A percentile compares a stretch with the other conserved stretches of the same genome.
Evolutionary conservation across 2,797 vertebrate species (phyloP).

Genomic region (Coregonus sp.): DNA sequence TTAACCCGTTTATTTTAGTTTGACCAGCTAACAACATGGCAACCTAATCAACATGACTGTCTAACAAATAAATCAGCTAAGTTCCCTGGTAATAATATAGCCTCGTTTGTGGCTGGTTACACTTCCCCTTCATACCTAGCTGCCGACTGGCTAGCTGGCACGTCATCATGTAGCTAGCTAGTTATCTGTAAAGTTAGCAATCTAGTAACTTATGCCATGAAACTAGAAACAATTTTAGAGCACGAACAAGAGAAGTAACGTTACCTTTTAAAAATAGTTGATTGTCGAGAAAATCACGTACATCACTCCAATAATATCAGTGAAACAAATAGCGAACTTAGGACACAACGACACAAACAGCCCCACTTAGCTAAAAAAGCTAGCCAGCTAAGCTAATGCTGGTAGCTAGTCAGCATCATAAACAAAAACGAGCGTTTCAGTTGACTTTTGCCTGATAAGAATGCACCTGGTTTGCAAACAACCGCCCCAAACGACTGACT

Average conservation of each 20-base stretch:
- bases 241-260: background rate
- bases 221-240: background rate
- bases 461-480: slow-evolving; percentile 18
- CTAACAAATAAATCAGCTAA: background rate
- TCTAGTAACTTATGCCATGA: background rate
- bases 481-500: background rate
- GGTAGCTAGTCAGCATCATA: slow-evolving; percentile 10
- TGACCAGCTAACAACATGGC: background rate
- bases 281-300: background rate
- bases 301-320: background rate
- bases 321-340: background rate
- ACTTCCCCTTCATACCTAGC: too few relatives aligned
- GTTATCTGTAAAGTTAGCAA: background rate
- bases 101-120: too few relatives aligned
- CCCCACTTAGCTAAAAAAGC: slow-evolving; percentile 4
- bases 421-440: slow-evolving; percentile 2
- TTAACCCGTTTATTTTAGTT: background rate
- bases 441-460: slow-evolving; percentile 15
- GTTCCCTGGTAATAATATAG: too few relatives aligned
- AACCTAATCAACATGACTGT: background rate
- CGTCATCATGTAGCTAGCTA: background rate
- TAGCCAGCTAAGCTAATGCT: background rate
- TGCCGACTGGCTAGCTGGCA: background rate
- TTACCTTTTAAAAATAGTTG: background rate
- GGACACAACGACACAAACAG: background rate